Percentiles rank a stretch among this genome's conserved stretches.
Evolutionary conservation across 2,113 vertebrate genomes (phyloP).

Genomic region (Lampris incognitus): DNA sequence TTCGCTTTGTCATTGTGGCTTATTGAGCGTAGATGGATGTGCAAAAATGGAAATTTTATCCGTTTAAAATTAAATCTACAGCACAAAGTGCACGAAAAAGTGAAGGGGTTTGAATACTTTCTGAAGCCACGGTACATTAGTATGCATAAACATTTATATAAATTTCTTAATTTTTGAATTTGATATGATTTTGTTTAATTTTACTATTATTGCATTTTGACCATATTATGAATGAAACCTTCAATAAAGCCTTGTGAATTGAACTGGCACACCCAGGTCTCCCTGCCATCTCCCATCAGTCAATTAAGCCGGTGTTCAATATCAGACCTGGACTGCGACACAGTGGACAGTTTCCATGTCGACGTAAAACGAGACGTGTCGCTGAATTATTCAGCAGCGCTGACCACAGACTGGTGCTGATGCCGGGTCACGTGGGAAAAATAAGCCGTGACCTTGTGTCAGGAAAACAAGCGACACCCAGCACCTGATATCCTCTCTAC

Average conservation of each 20-base stretch:
- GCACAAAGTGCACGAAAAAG: too few relatives aligned
- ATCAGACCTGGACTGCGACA: constrained; percentile 27
- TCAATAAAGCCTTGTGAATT: too few relatives aligned
- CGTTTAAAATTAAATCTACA: too few relatives aligned
- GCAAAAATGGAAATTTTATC: too few relatives aligned
- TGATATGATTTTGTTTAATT: too few relatives aligned
- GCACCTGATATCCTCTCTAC: neutral
- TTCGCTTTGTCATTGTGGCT: too few relatives aligned
- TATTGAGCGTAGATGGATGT: too few relatives aligned
- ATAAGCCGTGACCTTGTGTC: constrained; percentile 54
- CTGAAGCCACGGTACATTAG: too few relatives aligned
- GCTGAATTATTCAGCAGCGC: constrained; percentile 75
- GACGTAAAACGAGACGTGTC: constrained; percentile 59
- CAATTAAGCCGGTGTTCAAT: constrained; percentile 36
- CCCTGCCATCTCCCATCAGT: neutral
- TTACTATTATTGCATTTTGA: too few relatives aligned
- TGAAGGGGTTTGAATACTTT: too few relatives aligned
- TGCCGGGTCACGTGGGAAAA: constrained; percentile 47
- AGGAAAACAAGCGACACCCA: neutral
- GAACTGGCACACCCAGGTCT: neutral
- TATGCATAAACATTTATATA: too few relatives aligned
- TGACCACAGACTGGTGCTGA: constrained; percentile 22
- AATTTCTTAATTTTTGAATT: neutral
- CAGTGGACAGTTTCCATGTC: constrained; percentile 55
- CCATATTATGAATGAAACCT: too few relatives aligned